A percentile compares a stretch with the other conserved stretches of the same genome.
These are phyloP conservation scores for Cathartes aura DNA, from an alignment of 2,113 vertebrate genomes.

Conservation along the genomic window DNA sequence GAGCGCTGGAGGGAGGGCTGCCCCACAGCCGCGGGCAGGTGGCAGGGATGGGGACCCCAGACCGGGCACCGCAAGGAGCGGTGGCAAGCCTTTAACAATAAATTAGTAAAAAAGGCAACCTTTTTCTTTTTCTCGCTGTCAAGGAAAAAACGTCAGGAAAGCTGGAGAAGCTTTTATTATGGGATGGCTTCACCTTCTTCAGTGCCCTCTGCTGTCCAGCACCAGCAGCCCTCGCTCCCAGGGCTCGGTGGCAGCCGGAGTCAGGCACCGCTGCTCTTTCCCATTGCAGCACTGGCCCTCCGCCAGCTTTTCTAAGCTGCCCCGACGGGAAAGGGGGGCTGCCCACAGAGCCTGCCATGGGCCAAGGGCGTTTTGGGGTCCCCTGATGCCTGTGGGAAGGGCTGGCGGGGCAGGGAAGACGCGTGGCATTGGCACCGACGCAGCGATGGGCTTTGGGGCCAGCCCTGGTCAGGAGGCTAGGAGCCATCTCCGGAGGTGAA, in stretches of 20 bases:
- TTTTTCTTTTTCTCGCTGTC: neutral
- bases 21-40: neutral
- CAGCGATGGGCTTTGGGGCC: neutral
- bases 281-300: neutral
- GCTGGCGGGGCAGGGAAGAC: neutral
- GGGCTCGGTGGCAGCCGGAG: neutral
- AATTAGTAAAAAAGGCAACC: neutral
- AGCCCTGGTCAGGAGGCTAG: neutral
- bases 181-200: neutral
- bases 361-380: neutral
- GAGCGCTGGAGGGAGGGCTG: neutral
- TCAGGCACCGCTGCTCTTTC: neutral
- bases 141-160: rapidly evolving
- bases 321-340: neutral
- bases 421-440: rapidly evolving
- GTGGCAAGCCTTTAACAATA: neutral
- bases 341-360: neutral
- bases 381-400: neutral
- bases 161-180: neutral
- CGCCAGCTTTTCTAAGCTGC: neutral
- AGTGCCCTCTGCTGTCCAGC: neutral
- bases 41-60: neutral
- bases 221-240: neutral
- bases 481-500: neutral
- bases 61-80: rapidly evolving